Evolutionary conservation across 2,888 invertebrate species (phyloP), one percentile per base, ranked within the genome.

Genomic region (Synergus umbraculus): DNA sequence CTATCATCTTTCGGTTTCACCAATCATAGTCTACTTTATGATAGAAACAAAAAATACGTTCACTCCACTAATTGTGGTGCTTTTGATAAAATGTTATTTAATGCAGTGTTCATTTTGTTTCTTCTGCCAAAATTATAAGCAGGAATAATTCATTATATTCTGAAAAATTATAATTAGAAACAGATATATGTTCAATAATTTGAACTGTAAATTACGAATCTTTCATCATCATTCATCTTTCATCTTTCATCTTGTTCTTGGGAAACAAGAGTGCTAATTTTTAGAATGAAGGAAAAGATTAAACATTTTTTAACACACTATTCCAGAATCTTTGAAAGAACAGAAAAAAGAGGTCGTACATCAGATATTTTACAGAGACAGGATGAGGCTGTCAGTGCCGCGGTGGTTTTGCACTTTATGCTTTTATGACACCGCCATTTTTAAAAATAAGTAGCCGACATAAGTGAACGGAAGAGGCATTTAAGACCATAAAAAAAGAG

Each of bases 1-100:
- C 5, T 63, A 63, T 63, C 60, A 63, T 63, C 60, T 63, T 63
- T 29, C 60, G 22, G 60, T 63, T 29, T 29, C 18, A 63, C 22
- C 22, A 63, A 29, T 63, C 60, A 63, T 29, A 63, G 29, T 63
- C 60, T 4, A 63, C 29, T 63, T 13, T 29, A 63, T 63, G 22
- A 29, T 12, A 9, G 29, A 12, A 29, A 63, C 13, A 29, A 63
- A 63, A 63, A 63, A 10, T 63, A 22, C 60, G 7, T 63, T 29
- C 29, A 29, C 60, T 22, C 13, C 29, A 22, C 60, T 63, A 63
- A 63, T 63, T 63, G 29, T 29, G 29, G 22, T 63, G 13, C 29
- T 10, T 63, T 10, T 22, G 12, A 63, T 63, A 4, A 63, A 18
- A 29, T 22, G 2, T 29, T 60, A 60, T 22, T 60, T 12, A 60